A percentile compares a stretch with the other conserved stretches of the same genome.
These are phyloP conservation scores for Melitaea cinxia DNA, from an alignment of 1,140 invertebrate species.

Conservation along the genomic window DNA sequence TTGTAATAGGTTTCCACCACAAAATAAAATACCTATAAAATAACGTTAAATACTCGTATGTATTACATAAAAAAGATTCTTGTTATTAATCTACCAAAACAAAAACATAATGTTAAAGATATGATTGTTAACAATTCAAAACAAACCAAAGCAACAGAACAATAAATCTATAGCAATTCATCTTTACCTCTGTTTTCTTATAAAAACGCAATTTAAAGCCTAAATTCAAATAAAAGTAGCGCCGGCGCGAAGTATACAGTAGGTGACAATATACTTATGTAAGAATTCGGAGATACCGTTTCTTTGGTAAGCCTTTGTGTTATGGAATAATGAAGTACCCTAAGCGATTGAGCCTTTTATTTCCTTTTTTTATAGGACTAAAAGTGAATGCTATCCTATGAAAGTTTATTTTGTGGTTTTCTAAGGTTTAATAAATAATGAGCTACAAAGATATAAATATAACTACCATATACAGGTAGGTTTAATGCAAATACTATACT, in stretches of 20 bases:
- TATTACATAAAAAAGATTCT: background rate
- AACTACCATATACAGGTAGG: no score
- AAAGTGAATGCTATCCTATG: constrained; percentile 59
- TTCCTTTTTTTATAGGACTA: constrained; percentile 53
- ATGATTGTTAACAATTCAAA: background rate
- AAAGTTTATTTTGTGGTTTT: constrained; percentile 49
- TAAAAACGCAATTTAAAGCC: constrained; percentile 19
- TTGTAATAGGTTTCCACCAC: no score
- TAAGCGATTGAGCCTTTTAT: constrained; percentile 63
- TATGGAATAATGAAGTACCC: constrained; percentile 59
- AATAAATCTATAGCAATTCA: constrained; percentile 3
- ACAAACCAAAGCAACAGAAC: background rate
- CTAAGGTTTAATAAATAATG: constrained; percentile 32
- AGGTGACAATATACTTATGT: constrained; percentile 50
- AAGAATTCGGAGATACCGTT: constrained; percentile 45
- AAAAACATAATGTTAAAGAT: background rate
- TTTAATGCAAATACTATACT: no score
- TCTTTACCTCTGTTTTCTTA: no score
- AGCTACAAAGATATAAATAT: background rate
- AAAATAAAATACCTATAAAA: no score
- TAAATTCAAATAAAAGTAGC: constrained; percentile 44
- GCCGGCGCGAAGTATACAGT: constrained; percentile 72
- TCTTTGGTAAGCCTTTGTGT: constrained; percentile 55
- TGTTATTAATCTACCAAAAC: background rate
- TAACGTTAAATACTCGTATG: no score